Conservation (phyloP, 2,797 vertebrate species). For the Spinus pinus region DNA sequence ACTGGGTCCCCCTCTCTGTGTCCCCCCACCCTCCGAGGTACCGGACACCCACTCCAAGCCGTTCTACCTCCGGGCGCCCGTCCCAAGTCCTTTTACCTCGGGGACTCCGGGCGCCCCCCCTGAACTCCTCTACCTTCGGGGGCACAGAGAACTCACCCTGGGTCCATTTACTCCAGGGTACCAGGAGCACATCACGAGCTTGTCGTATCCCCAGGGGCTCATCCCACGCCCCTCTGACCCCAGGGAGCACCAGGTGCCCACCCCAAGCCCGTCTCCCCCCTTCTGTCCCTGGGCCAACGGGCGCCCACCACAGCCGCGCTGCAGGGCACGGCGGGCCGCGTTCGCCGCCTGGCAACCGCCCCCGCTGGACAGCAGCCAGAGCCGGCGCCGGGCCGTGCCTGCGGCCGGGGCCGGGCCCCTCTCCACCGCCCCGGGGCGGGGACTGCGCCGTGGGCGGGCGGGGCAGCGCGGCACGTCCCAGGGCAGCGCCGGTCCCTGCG, state of each 20-base stretch:
- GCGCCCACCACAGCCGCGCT: background rate
- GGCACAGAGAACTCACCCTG: background rate
- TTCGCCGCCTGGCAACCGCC: background rate
- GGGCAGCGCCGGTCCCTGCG: background rate
- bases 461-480: background rate
- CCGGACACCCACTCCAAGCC: background rate
- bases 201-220: background rate
- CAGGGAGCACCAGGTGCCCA: background rate
- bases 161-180: background rate
- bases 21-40: background rate
- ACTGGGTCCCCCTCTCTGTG: background rate
- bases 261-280: background rate
- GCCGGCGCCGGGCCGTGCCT: background rate
- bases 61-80: no score
- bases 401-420: background rate
- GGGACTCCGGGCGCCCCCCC: background rate
- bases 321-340: background rate
- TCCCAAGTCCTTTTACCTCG: background rate
- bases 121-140: no score
- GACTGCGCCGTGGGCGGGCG: background rate
- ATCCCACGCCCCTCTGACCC: no score
- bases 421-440: background rate
- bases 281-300: background rate
- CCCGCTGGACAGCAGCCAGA: background rate
- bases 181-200: rapidly evolving